These are phyloP conservation scores for Melanotaenia trifasciata DNA, from an alignment of 2,797 vertebrate species.

Conservation along the genomic window DNA sequence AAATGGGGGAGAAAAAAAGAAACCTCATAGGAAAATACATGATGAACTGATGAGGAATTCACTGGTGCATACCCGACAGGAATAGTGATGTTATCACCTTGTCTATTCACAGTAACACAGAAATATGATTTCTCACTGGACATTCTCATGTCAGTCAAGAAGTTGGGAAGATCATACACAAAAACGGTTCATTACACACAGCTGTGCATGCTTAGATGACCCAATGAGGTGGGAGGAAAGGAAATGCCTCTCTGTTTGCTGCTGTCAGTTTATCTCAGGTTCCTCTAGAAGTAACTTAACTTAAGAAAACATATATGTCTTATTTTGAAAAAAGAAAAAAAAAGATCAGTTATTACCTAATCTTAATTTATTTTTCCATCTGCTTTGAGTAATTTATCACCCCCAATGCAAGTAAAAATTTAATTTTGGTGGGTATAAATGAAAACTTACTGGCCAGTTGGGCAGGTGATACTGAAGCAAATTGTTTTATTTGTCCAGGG, in stretches of 20 bases:
- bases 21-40: conserved; percentile 82
- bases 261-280: conserved; percentile 9
- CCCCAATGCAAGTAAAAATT: not conserved
- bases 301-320: conserved; percentile 4
- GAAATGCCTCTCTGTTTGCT: not conserved
- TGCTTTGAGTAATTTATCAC: not conserved
- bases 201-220: not conserved
- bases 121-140: conserved; percentile 74
- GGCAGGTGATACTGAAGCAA: no score
- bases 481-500: no score
- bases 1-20: conserved; percentile 60
- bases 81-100: conserved; percentile 80
- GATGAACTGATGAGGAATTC: conserved; percentile 83
- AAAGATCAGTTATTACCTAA: not conserved
- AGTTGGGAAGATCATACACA: conserved; percentile 45
- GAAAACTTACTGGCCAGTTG: no score
- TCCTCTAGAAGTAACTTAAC: not conserved
- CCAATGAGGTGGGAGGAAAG: not conserved
- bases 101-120: conserved; percentile 67
- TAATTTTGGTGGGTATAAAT: no score
- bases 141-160: conserved; percentile 73
- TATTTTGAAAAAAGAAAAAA: not conserved
- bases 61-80: conserved; percentile 82
- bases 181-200: conserved; percentile 27
- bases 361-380: not conserved